phyloP scores from a whole-genome alignment of 2,113 vertebrate genomes.

The Bufo gargarizans region DNA sequence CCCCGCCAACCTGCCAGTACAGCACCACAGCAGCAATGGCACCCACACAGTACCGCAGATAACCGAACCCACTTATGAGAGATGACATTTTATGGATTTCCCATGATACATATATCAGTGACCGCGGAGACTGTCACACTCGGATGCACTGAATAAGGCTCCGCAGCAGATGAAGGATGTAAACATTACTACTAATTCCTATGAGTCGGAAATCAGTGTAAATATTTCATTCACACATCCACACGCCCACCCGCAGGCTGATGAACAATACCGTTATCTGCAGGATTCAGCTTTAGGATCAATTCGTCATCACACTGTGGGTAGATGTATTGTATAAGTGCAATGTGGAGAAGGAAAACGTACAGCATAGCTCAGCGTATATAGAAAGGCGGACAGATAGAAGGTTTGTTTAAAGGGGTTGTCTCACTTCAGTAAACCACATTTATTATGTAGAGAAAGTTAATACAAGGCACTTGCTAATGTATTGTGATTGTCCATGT shows the following conservation, averaged over 20 bases:
- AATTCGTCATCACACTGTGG: neutral
- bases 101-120: constrained; percentile 9
- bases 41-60: too few species aligned
- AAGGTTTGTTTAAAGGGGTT: too few species aligned
- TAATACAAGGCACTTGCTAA: too few species aligned
- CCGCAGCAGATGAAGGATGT: constrained; percentile 17
- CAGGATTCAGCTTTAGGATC: constrained; percentile 13
- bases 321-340: neutral
- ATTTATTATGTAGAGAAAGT: too few species aligned
- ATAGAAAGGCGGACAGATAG: neutral
- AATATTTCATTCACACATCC: constrained; percentile 28
- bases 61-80: neutral
- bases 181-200: constrained; percentile 45
- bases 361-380: too few species aligned
- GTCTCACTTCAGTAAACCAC: too few species aligned
- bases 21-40: too few species aligned
- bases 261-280: constrained; percentile 29
- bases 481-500: too few species aligned
- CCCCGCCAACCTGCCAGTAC: too few species aligned
- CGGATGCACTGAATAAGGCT: neutral
- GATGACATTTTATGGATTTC: neutral
- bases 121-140: constrained; percentile 9
- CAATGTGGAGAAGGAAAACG: neutral
- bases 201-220: constrained; percentile 22
- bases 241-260: constrained; percentile 23